Percentiles rank a stretch among this genome's conserved stretches.
These are phyloP conservation scores for Clostera curtula DNA, from an alignment of 2,888 invertebrate species.

Conservation along the genomic window DNA sequence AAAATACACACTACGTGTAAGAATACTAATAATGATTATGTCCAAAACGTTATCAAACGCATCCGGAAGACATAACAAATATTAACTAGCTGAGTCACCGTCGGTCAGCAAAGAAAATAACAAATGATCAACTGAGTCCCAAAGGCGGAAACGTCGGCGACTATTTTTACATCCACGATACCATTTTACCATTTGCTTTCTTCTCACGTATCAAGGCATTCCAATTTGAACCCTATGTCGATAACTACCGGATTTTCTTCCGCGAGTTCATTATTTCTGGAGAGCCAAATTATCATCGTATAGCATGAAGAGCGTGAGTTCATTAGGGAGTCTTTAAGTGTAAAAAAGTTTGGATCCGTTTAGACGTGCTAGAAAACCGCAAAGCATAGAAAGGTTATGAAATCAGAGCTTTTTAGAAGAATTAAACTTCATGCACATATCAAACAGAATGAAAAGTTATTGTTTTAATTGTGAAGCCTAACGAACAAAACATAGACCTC, in stretches of 20 bases:
- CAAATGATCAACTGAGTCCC: constrained; percentile 54
- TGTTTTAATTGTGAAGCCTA: too few species aligned
- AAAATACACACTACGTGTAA: constrained; percentile 6
- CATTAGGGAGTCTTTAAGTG: constrained; percentile 53
- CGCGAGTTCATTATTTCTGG: constrained; percentile 8
- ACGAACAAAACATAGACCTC: constrained; percentile 9
- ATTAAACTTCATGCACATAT: too few species aligned
- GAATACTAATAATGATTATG: constrained; percentile 2
- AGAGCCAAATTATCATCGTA: constrained; percentile 21
- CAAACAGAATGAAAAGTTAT: constrained; percentile 12
- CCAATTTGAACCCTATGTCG: constrained; percentile 42
- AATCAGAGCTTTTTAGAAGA: too few species aligned
- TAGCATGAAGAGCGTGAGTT: constrained; percentile 34
- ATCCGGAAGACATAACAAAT: constrained; percentile 18
- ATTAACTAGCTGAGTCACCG: constrained; percentile 34
- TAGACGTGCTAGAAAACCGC: constrained; percentile 37
- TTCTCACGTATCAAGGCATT: constrained; percentile 24
- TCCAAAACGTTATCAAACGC: constrained; percentile 12
- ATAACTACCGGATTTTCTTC: constrained; percentile 16
- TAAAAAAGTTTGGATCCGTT: constrained; percentile 37
- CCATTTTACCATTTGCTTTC: constrained; percentile 39
- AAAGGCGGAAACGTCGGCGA: constrained; percentile 61
- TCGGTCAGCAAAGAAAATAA: constrained; percentile 37
- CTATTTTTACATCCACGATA: constrained; percentile 59
- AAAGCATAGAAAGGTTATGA: constrained; percentile 29